A percentile compares a stretch with the other conserved stretches of the same genome.
These are phyloP conservation scores for Hirudo medicinalis DNA, from an alignment of 1,140 invertebrate genomes.

Conservation along the genomic window DNA sequence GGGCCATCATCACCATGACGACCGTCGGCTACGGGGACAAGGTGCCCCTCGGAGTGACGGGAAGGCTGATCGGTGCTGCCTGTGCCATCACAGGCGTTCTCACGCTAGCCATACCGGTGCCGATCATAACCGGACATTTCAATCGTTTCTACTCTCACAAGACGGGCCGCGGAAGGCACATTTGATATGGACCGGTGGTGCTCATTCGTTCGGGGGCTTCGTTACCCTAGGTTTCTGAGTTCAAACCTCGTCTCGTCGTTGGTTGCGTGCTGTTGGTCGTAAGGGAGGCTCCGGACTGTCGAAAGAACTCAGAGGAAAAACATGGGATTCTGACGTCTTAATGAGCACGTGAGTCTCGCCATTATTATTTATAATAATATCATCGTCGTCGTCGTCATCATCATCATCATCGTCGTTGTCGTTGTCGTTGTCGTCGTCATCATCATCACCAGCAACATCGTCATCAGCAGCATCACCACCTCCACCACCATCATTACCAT, in stretches of 20 bases:
- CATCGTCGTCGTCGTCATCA: background rate
- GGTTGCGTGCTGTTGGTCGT: too few relatives aligned
- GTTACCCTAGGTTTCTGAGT: too few relatives aligned
- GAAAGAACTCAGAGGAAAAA: too few relatives aligned
- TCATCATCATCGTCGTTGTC: background rate
- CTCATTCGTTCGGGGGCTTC: background rate
- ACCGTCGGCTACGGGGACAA: slow-evolving; percentile 83
- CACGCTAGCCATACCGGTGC: slow-evolving; percentile 88
- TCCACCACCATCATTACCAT: background rate
- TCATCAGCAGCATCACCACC: slow-evolving; percentile 2
- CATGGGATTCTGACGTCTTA: too few relatives aligned
- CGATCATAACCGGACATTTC: slow-evolving; percentile 96
- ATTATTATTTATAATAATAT: background rate
- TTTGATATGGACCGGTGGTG: slow-evolving; percentile 24
- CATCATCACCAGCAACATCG: background rate
- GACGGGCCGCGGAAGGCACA: slow-evolving; percentile 18
- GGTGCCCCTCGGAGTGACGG: slow-evolving; percentile 41
- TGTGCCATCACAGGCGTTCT: slow-evolving; percentile 90
- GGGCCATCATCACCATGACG: slow-evolving; percentile 96
- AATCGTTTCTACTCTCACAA: slow-evolving; percentile 84
- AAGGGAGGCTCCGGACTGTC: too few relatives aligned
- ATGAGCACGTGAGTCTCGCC: too few relatives aligned
- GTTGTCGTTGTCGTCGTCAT: background rate
- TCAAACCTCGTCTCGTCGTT: too few relatives aligned
- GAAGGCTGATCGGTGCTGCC: slow-evolving; percentile 88